Evolutionary conservation across 2,888 invertebrate species (phyloP).

Genomic region (Zhuqinia jingwanae): DNA sequence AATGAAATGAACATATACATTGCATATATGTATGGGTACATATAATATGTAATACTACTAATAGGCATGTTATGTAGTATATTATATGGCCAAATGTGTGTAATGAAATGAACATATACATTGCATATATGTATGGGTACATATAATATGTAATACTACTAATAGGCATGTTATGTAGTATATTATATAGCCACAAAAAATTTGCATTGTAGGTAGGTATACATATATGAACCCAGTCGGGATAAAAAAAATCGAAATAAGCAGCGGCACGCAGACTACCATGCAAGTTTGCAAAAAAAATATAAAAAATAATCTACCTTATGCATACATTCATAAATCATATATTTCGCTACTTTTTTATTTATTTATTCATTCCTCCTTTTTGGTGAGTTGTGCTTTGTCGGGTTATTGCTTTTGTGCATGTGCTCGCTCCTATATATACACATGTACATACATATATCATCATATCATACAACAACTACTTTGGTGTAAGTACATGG

Average conservation of each 20-base stretch:
- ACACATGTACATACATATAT: background rate
- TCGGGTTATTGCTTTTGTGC: conserved; percentile 68
- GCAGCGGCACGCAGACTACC: conserved; percentile 63
- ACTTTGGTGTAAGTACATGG: background rate
- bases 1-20: background rate
- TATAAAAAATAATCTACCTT: conserved; percentile 27
- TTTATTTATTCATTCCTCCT: conserved; percentile 43
- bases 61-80: too few relatives aligned
- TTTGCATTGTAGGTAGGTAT: background rate
- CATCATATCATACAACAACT: background rate
- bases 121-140: background rate
- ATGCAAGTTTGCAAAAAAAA: conserved; percentile 57
- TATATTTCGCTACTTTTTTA: conserved; percentile 56
- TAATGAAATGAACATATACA: background rate
- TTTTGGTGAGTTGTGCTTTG: conserved; percentile 32
- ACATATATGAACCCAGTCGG: background rate
- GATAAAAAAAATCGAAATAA: conserved; percentile 47
- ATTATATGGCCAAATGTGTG: background rate
- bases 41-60: background rate
- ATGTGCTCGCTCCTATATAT: conserved; percentile 27
- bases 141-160: background rate
- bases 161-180: too few relatives aligned
- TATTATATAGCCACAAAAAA: background rate
- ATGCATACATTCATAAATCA: conserved; percentile 69
- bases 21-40: background rate